Percentiles rank a stretch among this genome's conserved stretches.
Evolutionary conservation across 2,888 invertebrate genomes (phyloP).

Genomic region (Parnassius orleans): DNA sequence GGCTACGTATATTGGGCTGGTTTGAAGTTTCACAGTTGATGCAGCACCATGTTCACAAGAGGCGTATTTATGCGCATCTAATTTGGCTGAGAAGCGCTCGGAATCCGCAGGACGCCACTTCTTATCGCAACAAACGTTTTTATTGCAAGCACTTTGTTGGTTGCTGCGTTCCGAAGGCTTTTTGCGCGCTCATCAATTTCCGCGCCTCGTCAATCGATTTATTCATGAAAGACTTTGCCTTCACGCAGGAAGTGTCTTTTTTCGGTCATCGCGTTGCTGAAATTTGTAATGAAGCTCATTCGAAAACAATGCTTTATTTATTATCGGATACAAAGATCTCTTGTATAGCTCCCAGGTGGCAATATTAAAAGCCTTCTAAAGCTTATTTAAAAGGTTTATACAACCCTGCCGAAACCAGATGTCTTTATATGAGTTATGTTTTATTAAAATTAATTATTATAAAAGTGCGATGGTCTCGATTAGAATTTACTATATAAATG

Average conservation of each 20-base stretch:
- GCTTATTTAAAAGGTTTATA: not conserved
- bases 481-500: too few species aligned
- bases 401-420: not conserved
- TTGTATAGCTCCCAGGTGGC: constrained; percentile 31
- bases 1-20: constrained; percentile 32
- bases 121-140: constrained; percentile 68
- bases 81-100: constrained; percentile 56
- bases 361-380: constrained; percentile 28
- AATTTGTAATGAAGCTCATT: constrained; percentile 77
- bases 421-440: too few species aligned
- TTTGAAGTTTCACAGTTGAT: constrained; percentile 30
- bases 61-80: constrained; percentile 74
- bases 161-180: constrained; percentile 66
- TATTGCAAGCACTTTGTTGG: constrained; percentile 75
- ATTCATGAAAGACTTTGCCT: constrained; percentile 75
- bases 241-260: constrained; percentile 77
- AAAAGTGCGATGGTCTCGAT: too few species aligned
- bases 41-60: constrained; percentile 35
- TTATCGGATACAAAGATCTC: constrained; percentile 47
- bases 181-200: constrained; percentile 78
- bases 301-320: constrained; percentile 77
- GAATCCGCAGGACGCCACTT: constrained; percentile 55
- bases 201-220: constrained; percentile 77
- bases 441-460: too few species aligned
- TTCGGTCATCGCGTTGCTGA: constrained; percentile 64